Conservation (phyloP, 2,888 invertebrate species). For the Clunio marinus region DNA sequence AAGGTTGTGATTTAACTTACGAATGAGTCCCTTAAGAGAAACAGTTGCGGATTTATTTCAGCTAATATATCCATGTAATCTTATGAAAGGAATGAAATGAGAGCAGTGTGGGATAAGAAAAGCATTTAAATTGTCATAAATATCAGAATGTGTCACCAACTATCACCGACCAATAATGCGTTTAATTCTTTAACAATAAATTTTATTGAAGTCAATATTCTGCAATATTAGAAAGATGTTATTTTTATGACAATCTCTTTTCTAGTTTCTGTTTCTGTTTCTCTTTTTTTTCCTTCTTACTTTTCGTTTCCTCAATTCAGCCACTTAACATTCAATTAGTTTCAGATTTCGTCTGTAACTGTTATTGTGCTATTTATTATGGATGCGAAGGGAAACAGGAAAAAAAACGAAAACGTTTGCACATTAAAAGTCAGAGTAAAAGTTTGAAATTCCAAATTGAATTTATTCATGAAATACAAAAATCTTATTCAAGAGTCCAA, state of each 20-base stretch:
- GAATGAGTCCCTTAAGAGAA: background rate
- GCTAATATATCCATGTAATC: background rate
- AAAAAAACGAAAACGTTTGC: too few species aligned
- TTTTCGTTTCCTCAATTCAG: constrained; percentile 2
- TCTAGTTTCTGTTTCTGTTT: too few species aligned
- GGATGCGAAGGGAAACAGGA: too few species aligned
- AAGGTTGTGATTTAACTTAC: too few species aligned
- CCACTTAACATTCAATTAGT: constrained; percentile 21
- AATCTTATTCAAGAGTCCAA: background rate
- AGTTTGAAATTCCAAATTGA: background rate
- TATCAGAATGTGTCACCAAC: constrained; percentile 12
- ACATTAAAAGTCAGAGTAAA: too few species aligned
- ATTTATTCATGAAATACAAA: constrained; percentile 10
- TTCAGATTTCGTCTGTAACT: background rate
- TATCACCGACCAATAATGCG: constrained; percentile 1
- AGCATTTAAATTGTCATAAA: constrained; percentile 31
- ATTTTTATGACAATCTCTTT: background rate
- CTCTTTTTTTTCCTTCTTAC: too few species aligned
- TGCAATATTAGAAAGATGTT: background rate
- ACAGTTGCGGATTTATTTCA: background rate
- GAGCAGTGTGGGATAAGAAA: background rate
- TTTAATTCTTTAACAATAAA: constrained; percentile 18
- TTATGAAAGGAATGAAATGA: background rate
- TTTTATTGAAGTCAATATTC: constrained; percentile 11
- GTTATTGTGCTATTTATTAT: too few species aligned